These are phyloP conservation scores for Scrobipalpa costella DNA, from an alignment of 2,888 invertebrate species.

Conservation along the genomic window DNA sequence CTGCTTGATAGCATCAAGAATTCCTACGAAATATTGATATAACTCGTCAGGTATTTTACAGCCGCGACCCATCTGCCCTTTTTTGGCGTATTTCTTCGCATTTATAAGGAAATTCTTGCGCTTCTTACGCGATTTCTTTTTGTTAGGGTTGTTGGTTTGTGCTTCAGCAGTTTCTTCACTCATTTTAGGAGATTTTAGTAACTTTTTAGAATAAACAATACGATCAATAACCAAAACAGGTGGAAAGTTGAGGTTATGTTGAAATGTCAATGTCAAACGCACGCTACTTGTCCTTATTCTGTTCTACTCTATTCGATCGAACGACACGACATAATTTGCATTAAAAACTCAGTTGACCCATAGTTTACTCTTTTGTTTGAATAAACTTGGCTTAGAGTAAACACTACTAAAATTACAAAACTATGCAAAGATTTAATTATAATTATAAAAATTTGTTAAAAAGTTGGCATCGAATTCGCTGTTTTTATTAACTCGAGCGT, in stretches of 20 bases:
- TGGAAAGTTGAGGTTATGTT: slow-evolving; percentile 40
- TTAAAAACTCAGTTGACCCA: too few relatives aligned
- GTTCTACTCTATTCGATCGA: neutral
- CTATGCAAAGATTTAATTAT: too few relatives aligned
- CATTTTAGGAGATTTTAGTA: slow-evolving; percentile 44
- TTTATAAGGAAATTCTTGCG: slow-evolving; percentile 85
- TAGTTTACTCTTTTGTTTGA: too few relatives aligned
- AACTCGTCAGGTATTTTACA: slow-evolving; percentile 86
- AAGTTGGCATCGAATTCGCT: too few relatives aligned
- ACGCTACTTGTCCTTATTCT: neutral
- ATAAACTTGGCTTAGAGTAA: too few relatives aligned
- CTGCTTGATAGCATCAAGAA: slow-evolving; percentile 85
- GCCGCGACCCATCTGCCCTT: slow-evolving; percentile 87
- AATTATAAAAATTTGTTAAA: too few relatives aligned
- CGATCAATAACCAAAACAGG: slow-evolving; percentile 28
- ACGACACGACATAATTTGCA: too few relatives aligned
- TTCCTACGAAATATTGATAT: slow-evolving; percentile 88
- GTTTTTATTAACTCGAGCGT: too few relatives aligned
- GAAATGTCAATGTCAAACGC: slow-evolving; percentile 34
- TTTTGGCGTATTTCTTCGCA: slow-evolving; percentile 88
- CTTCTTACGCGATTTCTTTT: slow-evolving; percentile 80
- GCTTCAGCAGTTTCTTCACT: slow-evolving; percentile 48
- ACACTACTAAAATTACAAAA: too few relatives aligned
- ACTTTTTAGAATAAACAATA: neutral
- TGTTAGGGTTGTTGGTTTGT: slow-evolving; percentile 44